Evolutionary conservation across 2,797 vertebrate genomes (phyloP), one percentile per base, ranked within the genome.

Genomic region (Sitta carolinensis): DNA sequence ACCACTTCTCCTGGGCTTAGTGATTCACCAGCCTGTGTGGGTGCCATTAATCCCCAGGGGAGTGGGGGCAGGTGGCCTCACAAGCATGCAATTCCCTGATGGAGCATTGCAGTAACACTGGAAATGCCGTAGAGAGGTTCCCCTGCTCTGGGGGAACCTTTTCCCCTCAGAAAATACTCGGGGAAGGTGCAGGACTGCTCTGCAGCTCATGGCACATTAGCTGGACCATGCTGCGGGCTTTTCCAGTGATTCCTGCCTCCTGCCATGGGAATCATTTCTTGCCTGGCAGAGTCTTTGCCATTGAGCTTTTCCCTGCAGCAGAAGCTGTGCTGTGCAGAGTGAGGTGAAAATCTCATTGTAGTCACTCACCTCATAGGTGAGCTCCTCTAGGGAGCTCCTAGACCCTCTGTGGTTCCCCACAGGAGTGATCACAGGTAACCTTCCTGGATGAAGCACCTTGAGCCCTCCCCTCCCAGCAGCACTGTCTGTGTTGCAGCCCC

Each of bases 51-150:
- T 74, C 43, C 58, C 38, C 26, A 20, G 4, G 54, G 66, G 57
- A 52, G n/a, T 0, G 2, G 51, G 61, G 58, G 54, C 83, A 75
- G 50, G 77, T 26, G 66, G 77, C 62, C 54, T 78, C 42, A 27
- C 7, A 29, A 90, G 36, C 13, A 1, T 1, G 1, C 22, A 67
- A 2, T 72, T 90, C 63, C 29, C n/a, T 5, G 3, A n/a, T 32
- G 0, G 1, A 84, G 62, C 19, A 2, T 4, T 57, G 66, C 58
- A 48, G 36, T 0, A 0, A 16, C 36, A 55, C 47, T 62, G 73
- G 26, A 1, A 29, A 26, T 58, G 43, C 22, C 4, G 6, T 1
- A 16, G 52, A 45, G 54, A 73, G 16, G 7, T 42, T 70, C 38
- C 6, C 23, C 17, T 22, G 47, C 14, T 26, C 54, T 67, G 54